Evolutionary conservation across 2,797 vertebrate species (phyloP).

Genomic region (Muscicapa comitata): DNA sequence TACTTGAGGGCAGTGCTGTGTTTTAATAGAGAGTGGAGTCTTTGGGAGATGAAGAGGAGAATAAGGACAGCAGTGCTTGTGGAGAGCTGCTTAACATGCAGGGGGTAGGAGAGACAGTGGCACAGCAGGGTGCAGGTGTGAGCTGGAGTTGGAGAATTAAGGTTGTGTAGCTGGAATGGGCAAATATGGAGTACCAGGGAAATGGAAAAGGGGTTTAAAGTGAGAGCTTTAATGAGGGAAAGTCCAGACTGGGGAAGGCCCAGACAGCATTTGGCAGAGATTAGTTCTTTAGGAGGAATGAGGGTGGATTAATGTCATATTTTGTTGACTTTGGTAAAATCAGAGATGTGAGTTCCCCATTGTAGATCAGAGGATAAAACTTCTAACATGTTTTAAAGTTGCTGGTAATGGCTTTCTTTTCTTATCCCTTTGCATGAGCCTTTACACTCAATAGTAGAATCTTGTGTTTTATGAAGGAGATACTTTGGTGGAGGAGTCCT

Average conservation of each 20-base stretch:
- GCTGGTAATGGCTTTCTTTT: not conserved
- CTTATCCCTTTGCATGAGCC: not conserved
- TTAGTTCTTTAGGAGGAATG: not conserved
- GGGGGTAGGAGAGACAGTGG: fast-evolving
- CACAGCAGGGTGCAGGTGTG: not conserved
- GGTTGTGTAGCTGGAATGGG: not conserved
- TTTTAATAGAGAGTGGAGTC: not conserved
- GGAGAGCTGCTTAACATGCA: not conserved
- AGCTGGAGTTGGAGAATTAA: not conserved
- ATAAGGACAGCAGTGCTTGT: not conserved
- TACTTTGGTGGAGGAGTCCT: not conserved
- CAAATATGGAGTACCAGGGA: not conserved
- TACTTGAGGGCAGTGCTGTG: not conserved
- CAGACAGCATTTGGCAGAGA: not conserved
- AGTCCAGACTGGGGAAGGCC: not conserved
- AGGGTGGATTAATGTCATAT: not conserved
- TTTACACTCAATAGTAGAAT: not conserved
- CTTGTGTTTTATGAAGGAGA: not conserved
- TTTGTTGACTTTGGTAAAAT: not conserved
- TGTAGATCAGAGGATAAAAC: not conserved
- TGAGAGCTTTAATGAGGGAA: not conserved
- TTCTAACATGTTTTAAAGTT: not conserved
- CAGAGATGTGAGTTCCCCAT: not conserved
- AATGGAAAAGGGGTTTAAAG: not conserved
- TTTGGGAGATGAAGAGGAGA: not conserved